Evolutionary conservation across 1,140 invertebrate species (phyloP), one percentile per base, ranked within the genome.

Genomic region (Dermatophagoides farinae): DNA sequence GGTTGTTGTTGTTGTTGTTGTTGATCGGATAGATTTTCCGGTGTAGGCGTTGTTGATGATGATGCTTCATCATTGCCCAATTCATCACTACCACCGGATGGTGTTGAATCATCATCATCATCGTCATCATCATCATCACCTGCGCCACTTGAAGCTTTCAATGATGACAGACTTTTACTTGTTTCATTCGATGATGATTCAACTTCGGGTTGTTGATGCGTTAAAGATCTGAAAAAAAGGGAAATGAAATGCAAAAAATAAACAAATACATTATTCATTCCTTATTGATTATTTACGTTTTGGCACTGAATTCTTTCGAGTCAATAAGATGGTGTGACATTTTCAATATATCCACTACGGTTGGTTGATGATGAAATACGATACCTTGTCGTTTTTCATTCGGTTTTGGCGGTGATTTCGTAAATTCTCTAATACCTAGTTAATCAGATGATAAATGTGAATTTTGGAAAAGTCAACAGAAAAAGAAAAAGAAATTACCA

Each of bases 381-480:
- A 52, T 47, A 31, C 58, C 72, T 63, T 74, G 71, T 22, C 73
- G 64, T 46, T 70, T 66, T 64, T 74, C 73, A 60, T 74, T 71
- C 20, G 73, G 72, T 61, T 68, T 68, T 8, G 73, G 73, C 11
- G 73, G 73, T 12, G 70, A 70, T 64, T 73, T 71, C 12, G 72
- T 74, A 57, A 74, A 74, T 65, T 71, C 66, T 49, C 72, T 59
- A 41, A 74, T 74, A 6, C 73, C 57, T 59, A 51, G 6, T 57
- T 40, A n/a, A 57, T 14, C 9, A 55, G 22, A 55, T 9, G 18
- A 53, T 11, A 9, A 43, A 44, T 58, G 6, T n/a, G n/a, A 37
- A 38, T 14, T 16, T 57, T 31, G 31, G 14, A 23, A 57, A 57
- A 2, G 2, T 31, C 1, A 16, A 31, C 1, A 20, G 1, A 12